phyloP scores from a whole-genome alignment of 2,888 invertebrate species.

The Acanthosepion lycidas region DNA sequence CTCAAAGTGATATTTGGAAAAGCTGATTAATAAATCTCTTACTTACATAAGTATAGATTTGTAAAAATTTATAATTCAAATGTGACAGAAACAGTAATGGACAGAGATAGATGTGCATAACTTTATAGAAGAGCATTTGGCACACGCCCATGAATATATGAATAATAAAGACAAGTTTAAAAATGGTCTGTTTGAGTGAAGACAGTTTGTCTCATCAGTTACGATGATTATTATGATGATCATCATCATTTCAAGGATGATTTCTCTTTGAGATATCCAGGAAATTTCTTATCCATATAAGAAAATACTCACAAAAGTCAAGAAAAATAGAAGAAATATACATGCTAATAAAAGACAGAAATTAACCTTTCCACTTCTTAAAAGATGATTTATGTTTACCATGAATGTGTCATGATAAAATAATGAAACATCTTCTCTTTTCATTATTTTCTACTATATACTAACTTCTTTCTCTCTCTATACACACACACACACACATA shows the following conservation, averaged over 20 bases:
- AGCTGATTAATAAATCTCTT: neutral
- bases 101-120: neutral
- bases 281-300: neutral
- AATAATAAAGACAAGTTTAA: slow-evolving; percentile 9
- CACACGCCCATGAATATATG: neutral
- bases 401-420: too few species aligned
- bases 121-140: neutral
- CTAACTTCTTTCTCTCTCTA: too few species aligned
- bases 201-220: slow-evolving; percentile 23
- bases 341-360: too few species aligned
- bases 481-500: too few species aligned
- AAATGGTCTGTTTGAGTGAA: neutral
- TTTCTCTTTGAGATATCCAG: neutral
- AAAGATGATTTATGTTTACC: too few species aligned
- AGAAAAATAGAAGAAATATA: too few species aligned
- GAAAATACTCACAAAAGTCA: neutral
- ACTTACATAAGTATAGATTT: neutral
- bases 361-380: too few species aligned
- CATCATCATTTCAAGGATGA: slow-evolving; percentile 17
- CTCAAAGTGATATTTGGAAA: neutral
- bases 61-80: neutral
- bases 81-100: neutral
- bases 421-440: too few species aligned
- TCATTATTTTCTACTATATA: too few species aligned
- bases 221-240: neutral